A percentile compares a stretch with the other conserved stretches of the same genome.
Conservation (phyloP, 2,888 invertebrate genomes). For the Amphimallon solstitiale region DNA sequence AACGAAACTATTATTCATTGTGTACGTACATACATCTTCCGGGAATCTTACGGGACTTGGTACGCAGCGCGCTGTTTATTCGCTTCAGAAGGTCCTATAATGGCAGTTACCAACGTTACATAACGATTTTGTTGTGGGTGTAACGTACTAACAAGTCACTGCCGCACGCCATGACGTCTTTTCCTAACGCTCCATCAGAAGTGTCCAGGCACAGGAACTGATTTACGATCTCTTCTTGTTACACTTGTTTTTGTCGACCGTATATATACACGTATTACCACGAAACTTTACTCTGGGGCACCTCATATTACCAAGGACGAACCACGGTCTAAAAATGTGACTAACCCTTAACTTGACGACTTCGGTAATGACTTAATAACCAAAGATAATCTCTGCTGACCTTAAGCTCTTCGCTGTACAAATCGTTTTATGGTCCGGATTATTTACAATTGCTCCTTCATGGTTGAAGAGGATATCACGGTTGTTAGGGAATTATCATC, state of each 20-base stretch:
- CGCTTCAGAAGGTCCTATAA: conserved; percentile 19
- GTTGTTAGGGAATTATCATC: neutral
- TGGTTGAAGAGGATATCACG: no score
- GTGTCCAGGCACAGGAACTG: neutral
- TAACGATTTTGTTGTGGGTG: neutral
- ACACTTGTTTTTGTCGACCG: conserved; percentile 20
- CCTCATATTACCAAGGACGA: conserved; percentile 21
- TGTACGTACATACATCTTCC: conserved; percentile 41
- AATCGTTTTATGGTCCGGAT: conserved; percentile 33
- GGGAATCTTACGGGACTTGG: conserved; percentile 43
- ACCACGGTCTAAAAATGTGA: neutral
- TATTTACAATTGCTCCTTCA: conserved; percentile 7
- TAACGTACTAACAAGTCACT: neutral
- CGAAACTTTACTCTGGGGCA: conserved; percentile 26
- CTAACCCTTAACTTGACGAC: conserved; percentile 22
- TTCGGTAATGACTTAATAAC: conserved; percentile 35
- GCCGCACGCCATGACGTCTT: conserved; percentile 2
- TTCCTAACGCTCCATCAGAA: conserved; percentile 6
- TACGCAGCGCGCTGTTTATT: conserved; percentile 2
- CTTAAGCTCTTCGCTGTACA: conserved; percentile 28
- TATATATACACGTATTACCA: conserved; percentile 26
- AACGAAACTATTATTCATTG: neutral
- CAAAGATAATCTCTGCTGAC: conserved; percentile 32
- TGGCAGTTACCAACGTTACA: neutral
- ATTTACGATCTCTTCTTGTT: conserved; percentile 20